Evolutionary conservation across 2,797 vertebrate species (phyloP), one percentile per base, ranked within the genome.

Genomic region (Onychomys torridus): DNA sequence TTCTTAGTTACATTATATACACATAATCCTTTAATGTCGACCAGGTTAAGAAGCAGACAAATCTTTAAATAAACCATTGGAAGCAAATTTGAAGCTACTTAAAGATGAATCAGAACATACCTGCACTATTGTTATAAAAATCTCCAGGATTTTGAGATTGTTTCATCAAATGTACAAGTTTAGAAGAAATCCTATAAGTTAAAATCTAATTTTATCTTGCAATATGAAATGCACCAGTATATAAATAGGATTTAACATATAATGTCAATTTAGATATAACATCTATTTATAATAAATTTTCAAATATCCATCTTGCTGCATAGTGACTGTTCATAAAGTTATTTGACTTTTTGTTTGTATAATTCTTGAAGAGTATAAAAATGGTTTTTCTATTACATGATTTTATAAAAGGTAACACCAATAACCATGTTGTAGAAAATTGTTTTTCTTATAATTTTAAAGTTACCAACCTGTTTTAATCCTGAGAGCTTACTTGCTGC

Each of bases 81-180:
- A 25, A 96, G 12, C 81, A 96, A 90, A 29, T 21, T 85, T 96
- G 76, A 92, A 96, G 16, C 43, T 73, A 92, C 12, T 79, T 92
- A 90, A 59, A 89, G n/a, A 82, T 88, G 10, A 84, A 69, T 93
- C 37, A 69, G 43, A 88, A 91, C 79, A 40, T 37, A 46, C 23
- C 23, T 65, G 92, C 32, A 94, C 92, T 79, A 84, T 84, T 97
- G 0, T 84, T 91, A 59, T 78, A 86, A 89, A 93, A 59, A 29
- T 84, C 27, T 81, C 17, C 43, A 91, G 43, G 25, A 91, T 92
- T 59, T 81, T 95, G 13, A 61, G 59, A 61, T 92, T 71, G 37
- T 32, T 96, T 94, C 83, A 34, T 79, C 23, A 88, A 81, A 21
- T 69, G 63, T 71, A 61, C 16, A 84, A 84, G 27, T 10, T 86